Base-by-base conservation (phyloP, 2,797 vertebrate species). In the Lophotriccus pileatus region DNA sequence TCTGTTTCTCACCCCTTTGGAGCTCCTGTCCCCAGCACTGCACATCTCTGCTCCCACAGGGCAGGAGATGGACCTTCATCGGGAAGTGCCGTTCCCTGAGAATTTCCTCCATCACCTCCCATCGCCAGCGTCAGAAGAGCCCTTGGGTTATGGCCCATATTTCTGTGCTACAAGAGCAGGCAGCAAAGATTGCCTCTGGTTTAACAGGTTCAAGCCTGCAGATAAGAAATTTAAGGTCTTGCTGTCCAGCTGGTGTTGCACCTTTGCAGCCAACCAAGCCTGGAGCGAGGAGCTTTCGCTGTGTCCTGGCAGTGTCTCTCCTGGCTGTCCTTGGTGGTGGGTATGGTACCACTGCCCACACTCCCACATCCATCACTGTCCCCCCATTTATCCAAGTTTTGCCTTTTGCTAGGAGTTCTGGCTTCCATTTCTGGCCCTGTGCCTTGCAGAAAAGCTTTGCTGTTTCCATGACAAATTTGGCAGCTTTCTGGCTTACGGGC, bases 391-490 rank as follows among this genome's bases (percentile, higher is more conserved):
- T 34, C 63, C 55, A 50, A 53, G 66, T 84, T 88, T 74, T 37
- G 27, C 21, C 70, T 92, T 59, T 68, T 56, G 23, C 70, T 75
- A 27, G 50, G 84, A 76, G 59, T 73, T 79, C 39, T 90, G 90
- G 34, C 58, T 92, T 68, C 75, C 78, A 87, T 23, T 36, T 50
- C 92, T 91, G 92, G 76, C 87, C 18, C 43, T 1, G 2, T 62
- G 68, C 89, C 85, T 68, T 4, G 4, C 47, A 81, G 79, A 68
- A 85, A 56, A 81, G 32, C 59, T 84, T 79, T 39, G 24, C 73
- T 69, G 79, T 92, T 93, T 86, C 91, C 70, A 36, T 76, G 80
- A 88, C 47, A 88, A 55, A 86, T 91, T 43, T 70, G 87, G 70
- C 85, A 92, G 70, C 21, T 82, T 77, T 89, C 73, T 95, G 84